Conservation (phyloP, 2,113 vertebrate genomes). For the Phylloscopus trochiloides region DNA sequence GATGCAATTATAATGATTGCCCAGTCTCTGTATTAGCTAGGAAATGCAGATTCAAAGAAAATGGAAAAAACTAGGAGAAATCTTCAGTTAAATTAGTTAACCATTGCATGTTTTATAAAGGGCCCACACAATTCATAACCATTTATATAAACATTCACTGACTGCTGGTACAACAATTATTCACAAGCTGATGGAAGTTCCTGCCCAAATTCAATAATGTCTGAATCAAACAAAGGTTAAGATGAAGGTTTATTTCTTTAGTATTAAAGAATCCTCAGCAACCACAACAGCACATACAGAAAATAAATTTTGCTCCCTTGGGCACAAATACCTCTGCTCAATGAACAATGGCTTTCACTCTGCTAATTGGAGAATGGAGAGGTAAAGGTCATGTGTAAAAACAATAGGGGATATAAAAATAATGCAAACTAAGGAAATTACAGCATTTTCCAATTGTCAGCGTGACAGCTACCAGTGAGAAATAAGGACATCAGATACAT, state of each 20-base stretch:
- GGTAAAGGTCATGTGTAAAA: constrained; percentile 70
- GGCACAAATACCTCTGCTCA: constrained; percentile 47
- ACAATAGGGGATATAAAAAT: constrained; percentile 71
- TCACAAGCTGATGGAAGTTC: constrained; percentile 17
- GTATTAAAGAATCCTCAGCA: constrained; percentile 39
- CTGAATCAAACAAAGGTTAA: constrained; percentile 52
- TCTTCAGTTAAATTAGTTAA: constrained; percentile 9
- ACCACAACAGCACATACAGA: background rate
- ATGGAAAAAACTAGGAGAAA: background rate
- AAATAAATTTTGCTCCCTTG: constrained; percentile 56
- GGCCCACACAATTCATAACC: background rate
- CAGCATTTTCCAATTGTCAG: constrained; percentile 59
- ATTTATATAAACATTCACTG: background rate
- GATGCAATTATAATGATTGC: background rate
- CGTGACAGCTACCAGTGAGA: constrained; percentile 50
- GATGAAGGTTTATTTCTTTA: constrained; percentile 22
- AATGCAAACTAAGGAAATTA: constrained; percentile 67
- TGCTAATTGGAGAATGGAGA: constrained; percentile 65
- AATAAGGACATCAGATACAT: constrained; percentile 34
- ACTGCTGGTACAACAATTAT: background rate
- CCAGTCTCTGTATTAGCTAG: background rate
- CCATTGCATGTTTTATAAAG: background rate
- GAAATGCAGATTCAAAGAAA: background rate
- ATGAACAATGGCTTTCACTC: constrained; percentile 63
- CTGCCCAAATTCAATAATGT: constrained; percentile 9